A percentile compares a stretch with the other conserved stretches of the same genome.
Evolutionary conservation across 2,888 invertebrate species (phyloP).

Genomic region (Dolichomitus sp.): DNA sequence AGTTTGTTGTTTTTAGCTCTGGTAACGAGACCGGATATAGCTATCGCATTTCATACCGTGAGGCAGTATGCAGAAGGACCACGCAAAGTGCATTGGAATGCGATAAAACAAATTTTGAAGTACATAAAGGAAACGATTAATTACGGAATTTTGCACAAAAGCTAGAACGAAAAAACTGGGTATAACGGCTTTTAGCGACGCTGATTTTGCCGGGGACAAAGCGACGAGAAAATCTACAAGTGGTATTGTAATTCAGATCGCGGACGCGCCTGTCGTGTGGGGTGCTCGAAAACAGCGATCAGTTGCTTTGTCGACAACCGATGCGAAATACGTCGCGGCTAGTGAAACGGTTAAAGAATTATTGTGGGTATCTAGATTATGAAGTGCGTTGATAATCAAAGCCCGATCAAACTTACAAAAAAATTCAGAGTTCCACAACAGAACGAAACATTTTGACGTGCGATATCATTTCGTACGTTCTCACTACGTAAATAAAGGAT

Average conservation of each 20-base stretch:
- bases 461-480: conserved; percentile 33
- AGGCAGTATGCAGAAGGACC: conserved; percentile 61
- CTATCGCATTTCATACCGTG: conserved; percentile 56
- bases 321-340: conserved; percentile 59
- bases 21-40: conserved; percentile 67
- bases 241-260: conserved; percentile 59
- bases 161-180: not conserved
- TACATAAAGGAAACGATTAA: conserved; percentile 62
- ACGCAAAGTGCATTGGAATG: conserved; percentile 64
- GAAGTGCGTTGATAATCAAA: conserved; percentile 49
- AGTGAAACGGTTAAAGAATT: conserved; percentile 43
- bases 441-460: too few species aligned
- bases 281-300: not conserved
- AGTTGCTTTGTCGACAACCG: conserved; percentile 55
- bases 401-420: conserved; percentile 47
- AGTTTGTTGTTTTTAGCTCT: conserved; percentile 63
- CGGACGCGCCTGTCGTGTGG: conserved; percentile 42
- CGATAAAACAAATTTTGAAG: conserved; percentile 61
- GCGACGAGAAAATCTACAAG: too few species aligned
- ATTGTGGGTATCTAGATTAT: conserved; percentile 11
- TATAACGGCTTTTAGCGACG: too few species aligned
- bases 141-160: conserved; percentile 23
- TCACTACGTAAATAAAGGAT: conserved; percentile 13
- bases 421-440: conserved; percentile 51
- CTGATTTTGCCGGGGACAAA: too few species aligned